These are phyloP conservation scores for Andricus quercusramuli DNA, from an alignment of 2,888 invertebrate genomes.

Conservation along the genomic window DNA sequence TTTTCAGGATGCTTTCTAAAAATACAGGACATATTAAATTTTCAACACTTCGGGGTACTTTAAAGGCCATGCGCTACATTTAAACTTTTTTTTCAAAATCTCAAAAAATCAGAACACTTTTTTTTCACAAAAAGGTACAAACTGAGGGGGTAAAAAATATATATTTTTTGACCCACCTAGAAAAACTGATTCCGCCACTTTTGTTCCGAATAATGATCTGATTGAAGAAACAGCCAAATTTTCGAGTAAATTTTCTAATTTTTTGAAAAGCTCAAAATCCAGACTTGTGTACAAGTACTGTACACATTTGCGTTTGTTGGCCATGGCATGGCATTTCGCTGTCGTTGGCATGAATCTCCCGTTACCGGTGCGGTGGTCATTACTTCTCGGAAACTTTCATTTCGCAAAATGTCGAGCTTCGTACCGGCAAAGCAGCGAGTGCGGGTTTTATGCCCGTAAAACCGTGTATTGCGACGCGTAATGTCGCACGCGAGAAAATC, in stretches of 20 bases:
- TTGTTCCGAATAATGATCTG: too few relatives aligned
- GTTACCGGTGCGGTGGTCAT: conserved; percentile 54
- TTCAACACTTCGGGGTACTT: too few relatives aligned
- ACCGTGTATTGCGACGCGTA: conserved; percentile 30
- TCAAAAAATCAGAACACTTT: too few relatives aligned
- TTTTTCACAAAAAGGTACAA: too few relatives aligned
- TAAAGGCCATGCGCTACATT: too few relatives aligned
- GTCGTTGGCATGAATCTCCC: conserved; percentile 60
- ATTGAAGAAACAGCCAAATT: too few relatives aligned
- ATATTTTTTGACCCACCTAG: too few relatives aligned
- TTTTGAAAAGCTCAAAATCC: background rate
- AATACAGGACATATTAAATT: too few relatives aligned
- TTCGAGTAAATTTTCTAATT: too few relatives aligned
- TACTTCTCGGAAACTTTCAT: conserved; percentile 67
- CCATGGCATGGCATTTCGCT: conserved; percentile 46
- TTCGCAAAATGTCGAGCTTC: conserved; percentile 61
- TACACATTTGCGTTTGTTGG: conserved; percentile 37
- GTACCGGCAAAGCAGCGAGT: conserved; percentile 32
- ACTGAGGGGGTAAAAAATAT: too few relatives aligned
- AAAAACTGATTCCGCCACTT: accelerated
- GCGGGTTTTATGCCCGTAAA: conserved; percentile 33
- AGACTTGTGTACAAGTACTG: background rate
- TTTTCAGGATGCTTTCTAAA: too few relatives aligned
- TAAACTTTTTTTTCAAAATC: too few relatives aligned
- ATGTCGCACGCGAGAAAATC: conserved; percentile 31